Evolutionary conservation across 2,113 vertebrate genomes (phyloP).

Genomic region (Hirundichthys speculiger): DNA sequence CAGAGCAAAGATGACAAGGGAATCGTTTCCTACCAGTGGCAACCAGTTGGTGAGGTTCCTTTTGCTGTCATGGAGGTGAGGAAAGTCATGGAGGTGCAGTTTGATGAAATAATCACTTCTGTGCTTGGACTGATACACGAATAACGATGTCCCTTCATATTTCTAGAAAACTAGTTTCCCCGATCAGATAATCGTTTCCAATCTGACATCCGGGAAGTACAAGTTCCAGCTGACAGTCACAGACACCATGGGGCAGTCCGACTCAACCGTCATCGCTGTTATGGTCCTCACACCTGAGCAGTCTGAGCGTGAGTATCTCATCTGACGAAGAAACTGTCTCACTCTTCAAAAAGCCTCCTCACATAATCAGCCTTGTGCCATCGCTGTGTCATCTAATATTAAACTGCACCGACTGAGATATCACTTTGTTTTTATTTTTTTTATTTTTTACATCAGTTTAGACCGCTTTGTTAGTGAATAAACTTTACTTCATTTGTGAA

Average conservation of each 20-base stretch:
- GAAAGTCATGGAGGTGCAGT: not conserved
- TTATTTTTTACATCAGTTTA: too few relatives aligned
- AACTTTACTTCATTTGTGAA: constrained; percentile 10
- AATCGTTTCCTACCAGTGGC: constrained; percentile 82
- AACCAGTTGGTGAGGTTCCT: constrained; percentile 68
- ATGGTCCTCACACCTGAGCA: constrained; percentile 88
- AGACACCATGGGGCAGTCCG: constrained; percentile 74
- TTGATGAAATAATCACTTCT: not conserved
- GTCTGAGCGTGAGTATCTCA: constrained; percentile 85
- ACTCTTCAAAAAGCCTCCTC: not conserved
- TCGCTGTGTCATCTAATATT: too few relatives aligned
- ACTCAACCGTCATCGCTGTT: constrained; percentile 82
- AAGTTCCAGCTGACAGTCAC: constrained; percentile 87
- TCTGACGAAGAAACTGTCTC: not conserved
- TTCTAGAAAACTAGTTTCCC: constrained; percentile 73
- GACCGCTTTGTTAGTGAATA: too few relatives aligned
- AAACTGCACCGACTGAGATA: too few relatives aligned
- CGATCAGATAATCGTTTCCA: constrained; percentile 83
- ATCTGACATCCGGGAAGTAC: constrained; percentile 87
- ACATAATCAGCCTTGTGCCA: too few relatives aligned
- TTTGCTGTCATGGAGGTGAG: constrained; percentile 82
- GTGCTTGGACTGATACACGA: not conserved
- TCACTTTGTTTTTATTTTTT: too few relatives aligned
- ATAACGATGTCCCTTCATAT: constrained; percentile 10
- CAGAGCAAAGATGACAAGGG: constrained; percentile 82